phyloP scores from a whole-genome alignment of 2,888 invertebrate species.

The Furcula furcula region DNA sequence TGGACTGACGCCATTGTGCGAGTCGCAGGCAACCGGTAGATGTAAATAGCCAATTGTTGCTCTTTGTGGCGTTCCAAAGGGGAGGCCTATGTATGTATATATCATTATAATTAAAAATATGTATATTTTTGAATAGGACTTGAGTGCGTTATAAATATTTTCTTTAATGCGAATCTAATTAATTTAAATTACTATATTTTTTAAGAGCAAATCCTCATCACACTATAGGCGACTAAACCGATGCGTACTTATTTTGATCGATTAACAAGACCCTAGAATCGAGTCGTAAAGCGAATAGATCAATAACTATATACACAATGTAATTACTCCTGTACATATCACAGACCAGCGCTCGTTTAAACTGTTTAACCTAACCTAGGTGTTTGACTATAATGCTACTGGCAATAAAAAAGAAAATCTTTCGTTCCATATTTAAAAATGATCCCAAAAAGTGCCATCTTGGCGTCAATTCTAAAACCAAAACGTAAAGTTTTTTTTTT shows the following conservation, averaged over 20 bases:
- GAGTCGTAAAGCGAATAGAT: constrained; percentile 8
- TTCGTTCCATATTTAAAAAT: constrained; percentile 1
- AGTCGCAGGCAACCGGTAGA: too few species aligned
- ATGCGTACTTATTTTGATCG: not conserved
- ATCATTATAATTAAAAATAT: too few species aligned
- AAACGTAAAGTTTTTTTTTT: too few species aligned
- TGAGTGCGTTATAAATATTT: too few species aligned
- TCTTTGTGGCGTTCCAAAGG: too few species aligned
- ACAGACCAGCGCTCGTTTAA: constrained; percentile 49
- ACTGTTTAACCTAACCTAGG: constrained; percentile 38
- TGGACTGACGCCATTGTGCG: too few species aligned
- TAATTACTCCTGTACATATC: constrained; percentile 44
- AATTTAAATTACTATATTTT: too few species aligned
- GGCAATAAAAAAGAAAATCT: not conserved
- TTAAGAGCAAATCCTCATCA: too few species aligned
- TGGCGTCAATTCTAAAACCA: not conserved
- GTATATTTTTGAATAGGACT: too few species aligned
- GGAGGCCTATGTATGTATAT: too few species aligned
- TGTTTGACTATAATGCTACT: constrained; percentile 17
- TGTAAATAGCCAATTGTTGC: too few species aligned
- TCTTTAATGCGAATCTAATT: too few species aligned
- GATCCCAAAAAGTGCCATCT: not conserved
- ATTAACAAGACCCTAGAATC: not conserved
- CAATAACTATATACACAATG: constrained; percentile 17
- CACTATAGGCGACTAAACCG: not conserved